Conservation (phyloP, 2,113 vertebrate species). For the Typhlomys cinereus region DNA sequence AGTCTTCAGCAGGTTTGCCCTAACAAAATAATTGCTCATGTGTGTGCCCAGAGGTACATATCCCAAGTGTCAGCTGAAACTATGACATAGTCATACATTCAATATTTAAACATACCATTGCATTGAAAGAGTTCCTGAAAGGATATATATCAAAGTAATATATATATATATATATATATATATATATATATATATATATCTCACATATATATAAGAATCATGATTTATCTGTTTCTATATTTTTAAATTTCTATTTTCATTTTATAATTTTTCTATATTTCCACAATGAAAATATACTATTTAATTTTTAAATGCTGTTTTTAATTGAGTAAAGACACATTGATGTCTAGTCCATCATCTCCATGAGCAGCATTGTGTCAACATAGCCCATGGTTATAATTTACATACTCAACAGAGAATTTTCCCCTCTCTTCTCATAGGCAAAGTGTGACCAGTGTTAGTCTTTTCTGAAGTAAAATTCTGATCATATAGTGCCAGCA, state of each 20-base stretch:
- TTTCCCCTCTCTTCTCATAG: not conserved
- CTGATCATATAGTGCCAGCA: not conserved
- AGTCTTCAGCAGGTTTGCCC: too few species aligned
- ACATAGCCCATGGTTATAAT: not conserved
- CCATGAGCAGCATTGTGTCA: not conserved
- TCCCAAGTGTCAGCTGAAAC: too few species aligned
- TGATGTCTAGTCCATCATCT: not conserved
- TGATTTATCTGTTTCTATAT: not conserved
- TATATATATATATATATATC: too few species aligned
- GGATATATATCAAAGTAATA: not conserved
- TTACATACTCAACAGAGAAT: not conserved
- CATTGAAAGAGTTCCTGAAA: not conserved
- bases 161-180: too few species aligned
- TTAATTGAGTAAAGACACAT: not conserved
- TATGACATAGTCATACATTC: not conserved
- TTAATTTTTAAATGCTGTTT: not conserved
- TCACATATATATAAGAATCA: not conserved
- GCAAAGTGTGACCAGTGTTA: not conserved
- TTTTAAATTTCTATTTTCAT: not conserved
- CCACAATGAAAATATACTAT: not conserved
- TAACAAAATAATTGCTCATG: too few species aligned
- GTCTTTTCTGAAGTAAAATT: conserved; percentile 7
- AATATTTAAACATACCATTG: not conserved
- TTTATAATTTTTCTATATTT: not conserved
- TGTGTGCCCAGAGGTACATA: too few species aligned